Conservation (phyloP, 2,797 vertebrate genomes). For the Aplochiton taeniatus region DNA sequence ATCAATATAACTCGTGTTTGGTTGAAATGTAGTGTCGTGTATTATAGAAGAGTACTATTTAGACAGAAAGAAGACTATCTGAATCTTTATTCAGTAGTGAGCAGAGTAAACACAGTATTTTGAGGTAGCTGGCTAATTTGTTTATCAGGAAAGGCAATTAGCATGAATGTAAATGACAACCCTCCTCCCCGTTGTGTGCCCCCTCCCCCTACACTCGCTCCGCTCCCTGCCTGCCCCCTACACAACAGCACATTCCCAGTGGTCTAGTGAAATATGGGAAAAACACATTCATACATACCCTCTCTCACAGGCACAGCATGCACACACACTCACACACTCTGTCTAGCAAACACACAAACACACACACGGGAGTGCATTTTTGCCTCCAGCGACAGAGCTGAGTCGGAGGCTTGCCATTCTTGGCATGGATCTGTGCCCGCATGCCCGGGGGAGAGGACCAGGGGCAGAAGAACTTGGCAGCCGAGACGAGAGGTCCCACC, state of each 20-base stretch:
- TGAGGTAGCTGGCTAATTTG: background rate
- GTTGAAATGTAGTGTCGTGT: no score
- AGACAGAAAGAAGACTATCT: background rate
- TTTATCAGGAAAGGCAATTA: conserved; percentile 5
- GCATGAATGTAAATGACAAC: conserved; percentile 11
- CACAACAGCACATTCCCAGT: conserved; percentile 56
- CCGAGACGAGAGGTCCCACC: conserved; percentile 64
- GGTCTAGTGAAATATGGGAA: conserved; percentile 53
- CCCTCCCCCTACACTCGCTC: background rate
- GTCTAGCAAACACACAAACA: conserved; percentile 9
- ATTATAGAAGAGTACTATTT: no score
- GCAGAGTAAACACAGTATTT: background rate
- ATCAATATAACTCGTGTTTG: no score
- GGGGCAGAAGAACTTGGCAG: conserved; percentile 73
- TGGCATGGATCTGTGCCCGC: conserved; percentile 66
- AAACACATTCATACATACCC: conserved; percentile 1
- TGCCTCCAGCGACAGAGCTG: conserved; percentile 7
- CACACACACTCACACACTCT: conserved; percentile 15
- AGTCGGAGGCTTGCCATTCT: conserved; percentile 64
- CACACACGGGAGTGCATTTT: background rate
- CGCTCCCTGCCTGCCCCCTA: conserved; percentile 37
- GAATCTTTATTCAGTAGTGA: background rate
- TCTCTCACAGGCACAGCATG: conserved; percentile 36
- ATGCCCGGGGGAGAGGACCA: conserved; percentile 68
- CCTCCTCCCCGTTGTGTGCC: background rate